Percentiles rank a stretch among this genome's conserved stretches.
Evolutionary conservation across 2,888 invertebrate genomes (phyloP).

Genomic region (Amphipoea oculea): DNA sequence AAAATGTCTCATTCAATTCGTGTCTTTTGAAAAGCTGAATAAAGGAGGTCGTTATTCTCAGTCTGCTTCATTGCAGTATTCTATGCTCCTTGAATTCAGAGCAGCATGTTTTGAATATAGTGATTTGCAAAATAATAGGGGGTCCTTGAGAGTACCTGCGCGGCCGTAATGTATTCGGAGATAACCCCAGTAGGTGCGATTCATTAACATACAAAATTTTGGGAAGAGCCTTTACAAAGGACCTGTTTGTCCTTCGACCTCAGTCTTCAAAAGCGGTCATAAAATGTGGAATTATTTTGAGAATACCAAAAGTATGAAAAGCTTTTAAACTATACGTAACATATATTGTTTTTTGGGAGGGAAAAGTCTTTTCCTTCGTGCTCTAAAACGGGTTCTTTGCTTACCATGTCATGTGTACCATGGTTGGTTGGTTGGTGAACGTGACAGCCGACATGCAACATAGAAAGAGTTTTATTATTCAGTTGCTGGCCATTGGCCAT

Average conservation of each 20-base stretch:
- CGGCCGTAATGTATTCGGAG: slow-evolving; percentile 36
- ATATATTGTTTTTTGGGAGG: background rate
- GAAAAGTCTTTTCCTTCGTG: background rate
- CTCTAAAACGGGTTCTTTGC: slow-evolving; percentile 8
- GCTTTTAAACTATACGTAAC: background rate
- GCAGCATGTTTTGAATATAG: slow-evolving; percentile 22
- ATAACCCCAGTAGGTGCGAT: slow-evolving; percentile 36
- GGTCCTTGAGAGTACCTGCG: slow-evolving; percentile 9
- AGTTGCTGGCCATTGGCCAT: slow-evolving; percentile 27
- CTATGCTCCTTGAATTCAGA: slow-evolving; percentile 36
- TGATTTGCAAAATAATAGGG: slow-evolving; percentile 42
- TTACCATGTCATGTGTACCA: background rate
- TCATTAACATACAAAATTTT: slow-evolving; percentile 47
- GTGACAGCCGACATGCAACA: slow-evolving; percentile 39
- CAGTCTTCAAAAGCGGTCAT: slow-evolving; percentile 12
- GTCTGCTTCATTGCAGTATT: slow-evolving; percentile 36
- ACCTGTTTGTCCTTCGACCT: slow-evolving; percentile 16
- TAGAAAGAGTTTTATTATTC: slow-evolving; percentile 38
- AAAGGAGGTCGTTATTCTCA: slow-evolving; percentile 44
- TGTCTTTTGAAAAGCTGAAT: slow-evolving; percentile 45
- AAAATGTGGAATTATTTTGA: slow-evolving; percentile 36
- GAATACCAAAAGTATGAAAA: slow-evolving; percentile 2
- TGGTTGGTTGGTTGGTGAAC: slow-evolving; percentile 37
- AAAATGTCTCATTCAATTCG: slow-evolving; percentile 41
- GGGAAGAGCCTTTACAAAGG: slow-evolving; percentile 24